phyloP scores from a whole-genome alignment of 2,113 vertebrate genomes.

The Kryptolebias marmoratus region DNA sequence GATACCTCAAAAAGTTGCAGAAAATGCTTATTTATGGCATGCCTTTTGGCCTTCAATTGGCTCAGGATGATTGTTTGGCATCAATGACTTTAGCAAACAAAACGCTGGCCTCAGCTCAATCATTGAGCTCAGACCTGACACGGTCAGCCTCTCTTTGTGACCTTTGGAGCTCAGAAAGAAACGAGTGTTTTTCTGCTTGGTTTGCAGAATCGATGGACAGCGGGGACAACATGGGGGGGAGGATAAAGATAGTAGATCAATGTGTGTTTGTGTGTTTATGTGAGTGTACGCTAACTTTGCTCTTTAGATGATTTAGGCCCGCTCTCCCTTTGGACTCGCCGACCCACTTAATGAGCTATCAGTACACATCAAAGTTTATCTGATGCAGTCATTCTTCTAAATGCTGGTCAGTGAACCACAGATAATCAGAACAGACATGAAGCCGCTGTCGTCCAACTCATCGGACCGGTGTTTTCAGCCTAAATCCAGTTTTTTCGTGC shows the following conservation, averaged over 20 bases:
- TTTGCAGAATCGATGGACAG: slow-evolving; percentile 67
- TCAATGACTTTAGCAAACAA: slow-evolving; percentile 10
- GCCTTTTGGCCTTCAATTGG: background rate
- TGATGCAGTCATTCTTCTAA: slow-evolving; percentile 30
- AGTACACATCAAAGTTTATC: slow-evolving; percentile 40
- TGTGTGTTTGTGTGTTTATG: slow-evolving; percentile 23
- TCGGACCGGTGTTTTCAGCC: slow-evolving; percentile 12
- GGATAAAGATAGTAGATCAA: slow-evolving; percentile 50
- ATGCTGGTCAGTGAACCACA: slow-evolving; percentile 36
- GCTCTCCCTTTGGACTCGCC: slow-evolving; percentile 33
- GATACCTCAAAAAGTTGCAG: background rate
- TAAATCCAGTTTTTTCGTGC: slow-evolving; percentile 3
- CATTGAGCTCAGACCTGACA: slow-evolving; percentile 52
- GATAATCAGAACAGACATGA: slow-evolving; percentile 23
- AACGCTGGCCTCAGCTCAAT: slow-evolving; percentile 43
- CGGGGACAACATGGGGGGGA: slow-evolving; percentile 38
- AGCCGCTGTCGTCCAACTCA: slow-evolving; percentile 17
- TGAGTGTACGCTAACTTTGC: slow-evolving; percentile 11
- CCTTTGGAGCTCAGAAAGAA: slow-evolving; percentile 70
- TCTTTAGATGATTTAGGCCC: slow-evolving; percentile 15
- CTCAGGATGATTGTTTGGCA: background rate
- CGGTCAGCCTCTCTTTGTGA: slow-evolving; percentile 54
- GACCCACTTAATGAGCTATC: slow-evolving; percentile 21
- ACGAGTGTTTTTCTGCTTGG: slow-evolving; percentile 62
- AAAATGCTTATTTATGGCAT: background rate